Evolutionary conservation across 2,888 invertebrate species (phyloP), one percentile per base, ranked within the genome.

Genomic region (Eudasyphora cyanicolor): DNA sequence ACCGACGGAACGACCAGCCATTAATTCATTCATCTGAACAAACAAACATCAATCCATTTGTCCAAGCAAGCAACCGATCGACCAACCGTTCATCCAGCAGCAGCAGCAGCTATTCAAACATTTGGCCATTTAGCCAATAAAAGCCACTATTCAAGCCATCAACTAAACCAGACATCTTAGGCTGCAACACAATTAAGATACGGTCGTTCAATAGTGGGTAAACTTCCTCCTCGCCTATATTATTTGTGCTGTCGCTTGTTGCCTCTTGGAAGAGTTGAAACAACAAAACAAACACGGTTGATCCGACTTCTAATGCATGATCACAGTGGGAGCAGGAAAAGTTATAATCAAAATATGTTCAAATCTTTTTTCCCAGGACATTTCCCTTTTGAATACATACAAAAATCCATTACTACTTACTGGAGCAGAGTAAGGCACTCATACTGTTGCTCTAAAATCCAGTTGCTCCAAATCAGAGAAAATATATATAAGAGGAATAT

Each of bases 201-300:
- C n/a, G 78, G 73, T 81, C n/a, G 78, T 67, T 81, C 78, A 76
- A 80, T 80, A 78, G 78, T 84, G 76, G 84, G 78, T 51, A 73
- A 81, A 78, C 75, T 81, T 81, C 70, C 81, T 76, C 71, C 81
- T 76, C 71, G 81, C 76, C 67, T 62, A 78, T 29, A 38, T 38
- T 64, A 24, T 24, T 27, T 64, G 21, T 32, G 3, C 32, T 21
- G 5, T 35, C 10, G 35, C 10, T 10, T 51, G 19, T 57, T 8
- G 12, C 67, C 3, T 24, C 10, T 21, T 38, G 64, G 42, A 67
- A 42, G 7, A 42, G 42, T 3, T 42, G 29, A 24, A 67, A 67
- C 42, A 67, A 67, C 7, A 19, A 24, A 14, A 24, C 14, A 38
- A 42, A 38, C 19, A 67, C 24, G n/a, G 21, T 38, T 38, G 38